Percentiles rank a stretch among this genome's conserved stretches.
Conservation (phyloP, 2,888 invertebrate genomes). For the Folsomia candida region DNA sequence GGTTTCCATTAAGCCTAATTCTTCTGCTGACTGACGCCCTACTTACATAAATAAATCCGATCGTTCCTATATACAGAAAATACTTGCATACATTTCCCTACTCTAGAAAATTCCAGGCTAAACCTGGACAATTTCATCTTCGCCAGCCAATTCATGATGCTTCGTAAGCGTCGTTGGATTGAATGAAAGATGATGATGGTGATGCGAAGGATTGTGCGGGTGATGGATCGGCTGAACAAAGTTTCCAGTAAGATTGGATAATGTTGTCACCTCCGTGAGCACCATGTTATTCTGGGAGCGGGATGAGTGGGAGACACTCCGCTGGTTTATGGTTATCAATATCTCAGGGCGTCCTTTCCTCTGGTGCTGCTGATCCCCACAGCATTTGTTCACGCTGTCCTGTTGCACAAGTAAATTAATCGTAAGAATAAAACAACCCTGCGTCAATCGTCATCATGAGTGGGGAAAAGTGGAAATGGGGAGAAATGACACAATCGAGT, state of each 20-base stretch:
- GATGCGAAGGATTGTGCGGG: conserved; percentile 3
- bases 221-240: conserved; percentile 21
- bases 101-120: background rate
- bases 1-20: background rate
- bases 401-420: conserved; percentile 14
- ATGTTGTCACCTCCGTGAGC: conserved; percentile 41
- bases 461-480: background rate
- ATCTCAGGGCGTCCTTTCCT: conserved; percentile 25
- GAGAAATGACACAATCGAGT: background rate
- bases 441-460: background rate
- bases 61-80: background rate
- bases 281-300: conserved; percentile 39
- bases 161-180: background rate
- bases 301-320: conserved; percentile 39
- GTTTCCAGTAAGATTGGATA: background rate
- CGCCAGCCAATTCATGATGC: too few species aligned
- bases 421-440: background rate
- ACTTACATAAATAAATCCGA: background rate
- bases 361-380: conserved; percentile 30
- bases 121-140: background rate
- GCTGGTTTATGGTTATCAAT: conserved; percentile 14
- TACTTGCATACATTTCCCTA: background rate
- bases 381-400: conserved; percentile 46
- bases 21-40: background rate
- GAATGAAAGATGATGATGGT: background rate